Percentiles rank a stretch among this genome's conserved stretches.
These are phyloP conservation scores for Volucella zonaria DNA, from an alignment of 2,888 invertebrate species.

Conservation along the genomic window DNA sequence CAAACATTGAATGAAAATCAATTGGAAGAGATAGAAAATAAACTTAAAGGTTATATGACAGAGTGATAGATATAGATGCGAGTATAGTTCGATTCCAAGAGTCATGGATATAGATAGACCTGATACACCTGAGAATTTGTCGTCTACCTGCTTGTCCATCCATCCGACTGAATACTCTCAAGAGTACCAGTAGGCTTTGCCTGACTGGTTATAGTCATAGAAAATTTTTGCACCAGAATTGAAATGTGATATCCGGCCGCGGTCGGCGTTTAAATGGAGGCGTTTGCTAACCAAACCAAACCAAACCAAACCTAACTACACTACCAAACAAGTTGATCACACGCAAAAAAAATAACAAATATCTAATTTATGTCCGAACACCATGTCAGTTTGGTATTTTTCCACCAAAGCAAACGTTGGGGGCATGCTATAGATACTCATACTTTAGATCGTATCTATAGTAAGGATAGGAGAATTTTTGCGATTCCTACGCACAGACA, in stretches of 20 bases:
- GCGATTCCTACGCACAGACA: conserved; percentile 64
- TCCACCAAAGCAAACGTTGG: conserved; percentile 41
- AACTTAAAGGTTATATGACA: conserved; percentile 65
- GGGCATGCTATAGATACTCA: neutral
- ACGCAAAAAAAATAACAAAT: conserved; percentile 30
- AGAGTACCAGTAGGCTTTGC: conserved; percentile 38
- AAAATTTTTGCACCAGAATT: conserved; percentile 49
- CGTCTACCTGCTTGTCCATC: conserved; percentile 50
- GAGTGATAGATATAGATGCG: too few species aligned
- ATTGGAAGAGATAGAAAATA: conserved; percentile 57
- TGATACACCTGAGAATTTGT: conserved; percentile 63
- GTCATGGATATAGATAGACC: neutral
- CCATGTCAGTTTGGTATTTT: conserved; percentile 39
- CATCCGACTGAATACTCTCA: conserved; percentile 4
- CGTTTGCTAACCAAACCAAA: conserved; percentile 39
- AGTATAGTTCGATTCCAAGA: too few species aligned
- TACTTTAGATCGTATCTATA: conserved; percentile 2
- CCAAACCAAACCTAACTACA: too few species aligned
- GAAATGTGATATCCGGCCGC: conserved; percentile 67
- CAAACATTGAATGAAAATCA: conserved; percentile 67
- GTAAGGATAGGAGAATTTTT: conserved; percentile 5
- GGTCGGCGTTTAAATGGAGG: conserved; percentile 60
- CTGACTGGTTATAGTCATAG: conserved; percentile 56
- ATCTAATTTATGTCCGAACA: conserved; percentile 51
- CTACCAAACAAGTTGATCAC: conserved; percentile 56